These are phyloP conservation scores for Mormyrops boulengeri DNA, from an alignment of 2,797 vertebrate species.

Conservation along the genomic window DNA sequence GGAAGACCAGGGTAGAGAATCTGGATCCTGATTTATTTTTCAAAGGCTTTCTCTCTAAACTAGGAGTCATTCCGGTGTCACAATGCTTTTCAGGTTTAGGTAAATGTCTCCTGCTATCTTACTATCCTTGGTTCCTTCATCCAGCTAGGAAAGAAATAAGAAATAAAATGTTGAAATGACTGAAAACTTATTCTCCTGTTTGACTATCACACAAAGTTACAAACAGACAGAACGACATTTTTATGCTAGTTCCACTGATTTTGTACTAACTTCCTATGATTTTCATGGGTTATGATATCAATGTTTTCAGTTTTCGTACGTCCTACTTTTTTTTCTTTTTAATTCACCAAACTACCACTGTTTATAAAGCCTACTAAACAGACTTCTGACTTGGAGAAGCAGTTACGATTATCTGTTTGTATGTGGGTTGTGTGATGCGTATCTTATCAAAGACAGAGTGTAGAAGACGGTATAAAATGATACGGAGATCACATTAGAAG, in stretches of 20 bases:
- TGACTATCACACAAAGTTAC: slow-evolving; percentile 11
- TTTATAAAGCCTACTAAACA: slow-evolving; percentile 13
- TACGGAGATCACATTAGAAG: slow-evolving; percentile 6
- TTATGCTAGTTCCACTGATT: not conserved
- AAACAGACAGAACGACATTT: slow-evolving; percentile 20
- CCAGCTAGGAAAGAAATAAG: not conserved
- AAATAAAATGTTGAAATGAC: not conserved
- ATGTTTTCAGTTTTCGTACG: not conserved
- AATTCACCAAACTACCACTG: slow-evolving; percentile 9
- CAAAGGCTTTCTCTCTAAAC: not conserved
- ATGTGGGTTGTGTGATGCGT: not conserved
- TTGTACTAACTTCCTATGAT: not conserved
- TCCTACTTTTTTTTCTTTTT: not conserved
- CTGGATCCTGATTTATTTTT: not conserved
- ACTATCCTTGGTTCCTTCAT: not conserved
- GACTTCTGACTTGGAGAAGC: slow-evolving; percentile 8
- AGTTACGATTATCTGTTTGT: not conserved
- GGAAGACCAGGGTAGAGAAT: not conserved
- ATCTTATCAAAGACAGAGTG: slow-evolving; percentile 12
- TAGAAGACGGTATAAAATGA: slow-evolving; percentile 4
- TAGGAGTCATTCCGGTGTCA: not conserved
- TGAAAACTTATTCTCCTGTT: not conserved
- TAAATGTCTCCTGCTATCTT: not conserved
- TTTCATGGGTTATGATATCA: slow-evolving; percentile 5
- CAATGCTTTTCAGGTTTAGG: not conserved